These are phyloP conservation scores for Hiodon tergisus DNA, from an alignment of 2,113 vertebrate species.

Conservation along the genomic window DNA sequence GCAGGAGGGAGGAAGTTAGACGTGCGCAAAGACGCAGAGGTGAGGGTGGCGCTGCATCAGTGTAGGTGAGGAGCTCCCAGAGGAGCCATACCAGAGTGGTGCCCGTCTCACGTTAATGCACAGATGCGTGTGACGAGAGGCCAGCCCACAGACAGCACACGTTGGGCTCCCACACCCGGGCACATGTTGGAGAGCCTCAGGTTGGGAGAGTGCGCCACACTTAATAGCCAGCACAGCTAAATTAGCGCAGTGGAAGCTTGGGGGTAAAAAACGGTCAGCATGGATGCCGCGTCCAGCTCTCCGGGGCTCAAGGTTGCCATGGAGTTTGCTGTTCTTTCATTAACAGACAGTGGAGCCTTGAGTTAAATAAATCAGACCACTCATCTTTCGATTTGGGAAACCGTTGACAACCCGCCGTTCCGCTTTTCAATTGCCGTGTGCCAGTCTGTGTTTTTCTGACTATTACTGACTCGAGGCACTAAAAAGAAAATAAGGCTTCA, in stretches of 20 bases:
- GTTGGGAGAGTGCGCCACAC: neutral
- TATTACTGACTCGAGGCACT: neutral
- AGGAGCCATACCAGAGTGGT: neutral
- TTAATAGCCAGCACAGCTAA: constrained; percentile 9
- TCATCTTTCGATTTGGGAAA: neutral
- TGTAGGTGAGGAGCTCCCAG: neutral
- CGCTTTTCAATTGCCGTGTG: no score
- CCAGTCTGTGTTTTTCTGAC: neutral
- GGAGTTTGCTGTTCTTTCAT: constrained; percentile 5
- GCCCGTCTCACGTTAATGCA: neutral
- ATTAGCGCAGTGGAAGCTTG: neutral
- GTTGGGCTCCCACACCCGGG: neutral
- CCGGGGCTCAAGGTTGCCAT: constrained; percentile 13
- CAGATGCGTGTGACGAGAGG: neutral
- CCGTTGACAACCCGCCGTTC: neutral
- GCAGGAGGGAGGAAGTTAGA: no score
- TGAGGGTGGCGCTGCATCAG: neutral
- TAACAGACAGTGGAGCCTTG: neutral
- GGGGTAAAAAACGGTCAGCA: neutral
- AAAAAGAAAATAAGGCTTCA: neutral
- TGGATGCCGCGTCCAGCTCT: neutral
- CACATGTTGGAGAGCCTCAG: neutral
- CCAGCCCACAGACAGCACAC: neutral
- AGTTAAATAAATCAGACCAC: neutral
- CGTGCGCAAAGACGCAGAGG: no score